These are phyloP conservation scores for Sorex araneus DNA, from an alignment of 2,113 vertebrate genomes.

Conservation along the genomic window DNA sequence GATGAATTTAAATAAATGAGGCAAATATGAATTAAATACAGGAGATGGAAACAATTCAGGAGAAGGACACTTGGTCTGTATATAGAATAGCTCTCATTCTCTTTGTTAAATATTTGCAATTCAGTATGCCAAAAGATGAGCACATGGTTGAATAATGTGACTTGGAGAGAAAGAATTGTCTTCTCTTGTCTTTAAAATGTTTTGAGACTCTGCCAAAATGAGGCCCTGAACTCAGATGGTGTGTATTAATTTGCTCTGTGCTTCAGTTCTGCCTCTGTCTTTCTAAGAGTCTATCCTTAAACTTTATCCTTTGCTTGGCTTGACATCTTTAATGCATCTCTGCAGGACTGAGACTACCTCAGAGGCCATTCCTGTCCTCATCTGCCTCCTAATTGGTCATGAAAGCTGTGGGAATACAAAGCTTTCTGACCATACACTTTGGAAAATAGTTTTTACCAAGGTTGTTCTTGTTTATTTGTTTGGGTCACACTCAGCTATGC, in stretches of 20 bases:
- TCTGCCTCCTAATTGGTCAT: not conserved
- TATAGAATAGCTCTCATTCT: constrained; percentile 35
- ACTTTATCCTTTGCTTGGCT: not conserved
- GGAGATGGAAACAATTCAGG: constrained; percentile 35
- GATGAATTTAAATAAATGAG: constrained; percentile 64
- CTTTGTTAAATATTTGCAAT: constrained; percentile 67
- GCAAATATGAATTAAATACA: constrained; percentile 58
- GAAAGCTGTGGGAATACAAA: not conserved
- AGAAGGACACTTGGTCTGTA: constrained; percentile 49
- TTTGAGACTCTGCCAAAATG: not conserved
- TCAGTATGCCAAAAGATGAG: constrained; percentile 32
- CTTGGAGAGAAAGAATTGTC: not conserved
- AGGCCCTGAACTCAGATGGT: not conserved
- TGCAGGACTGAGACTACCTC: not conserved
- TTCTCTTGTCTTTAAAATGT: not conserved
- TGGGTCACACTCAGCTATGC: no score
- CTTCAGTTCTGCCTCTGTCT: not conserved
- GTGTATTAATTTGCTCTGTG: not conserved
- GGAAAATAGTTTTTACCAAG: not conserved
- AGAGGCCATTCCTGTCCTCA: not conserved
- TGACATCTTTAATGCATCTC: not conserved
- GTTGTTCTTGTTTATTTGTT: not conserved
- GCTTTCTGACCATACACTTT: not conserved
- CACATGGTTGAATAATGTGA: not conserved
- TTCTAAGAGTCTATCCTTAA: not conserved